Conservation (phyloP, 2,888 invertebrate species). For the Theretra japonica region DNA sequence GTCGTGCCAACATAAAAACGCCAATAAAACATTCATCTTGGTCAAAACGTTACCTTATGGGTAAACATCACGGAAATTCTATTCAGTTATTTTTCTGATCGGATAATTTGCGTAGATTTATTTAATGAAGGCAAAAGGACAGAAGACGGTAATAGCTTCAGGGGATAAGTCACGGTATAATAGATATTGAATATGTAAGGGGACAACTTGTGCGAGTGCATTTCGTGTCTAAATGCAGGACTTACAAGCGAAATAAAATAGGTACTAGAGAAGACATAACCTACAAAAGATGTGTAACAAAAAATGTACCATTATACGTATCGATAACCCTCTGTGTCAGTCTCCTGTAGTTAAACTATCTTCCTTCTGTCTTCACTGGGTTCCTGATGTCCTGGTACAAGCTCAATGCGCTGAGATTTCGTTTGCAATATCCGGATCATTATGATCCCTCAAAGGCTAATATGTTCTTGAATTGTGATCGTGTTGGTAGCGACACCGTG, state of each 20-base stretch:
- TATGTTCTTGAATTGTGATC: neutral
- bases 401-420: too few relatives aligned
- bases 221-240: neutral
- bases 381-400: too few relatives aligned
- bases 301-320: too few relatives aligned
- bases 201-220: neutral
- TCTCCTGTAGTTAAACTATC: too few relatives aligned
- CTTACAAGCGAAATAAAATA: neutral
- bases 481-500: neutral
- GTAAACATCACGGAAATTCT: neutral
- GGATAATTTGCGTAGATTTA: slow-evolving; percentile 1
- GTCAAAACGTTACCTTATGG: neutral
- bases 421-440: too few relatives aligned
- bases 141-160: slow-evolving; percentile 10
- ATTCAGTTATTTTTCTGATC: neutral
- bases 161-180: neutral
- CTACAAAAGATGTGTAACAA: neutral
- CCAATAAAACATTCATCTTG: neutral
- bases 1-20: neutral
- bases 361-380: too few relatives aligned
- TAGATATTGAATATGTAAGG: neutral
- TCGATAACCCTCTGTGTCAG: too few relatives aligned
- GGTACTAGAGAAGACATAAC: neutral
- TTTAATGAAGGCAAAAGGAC: neutral
- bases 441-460: too few relatives aligned